Conservation (phyloP, 2,888 invertebrate genomes). For the Drosophila flavopinicola region DNA sequence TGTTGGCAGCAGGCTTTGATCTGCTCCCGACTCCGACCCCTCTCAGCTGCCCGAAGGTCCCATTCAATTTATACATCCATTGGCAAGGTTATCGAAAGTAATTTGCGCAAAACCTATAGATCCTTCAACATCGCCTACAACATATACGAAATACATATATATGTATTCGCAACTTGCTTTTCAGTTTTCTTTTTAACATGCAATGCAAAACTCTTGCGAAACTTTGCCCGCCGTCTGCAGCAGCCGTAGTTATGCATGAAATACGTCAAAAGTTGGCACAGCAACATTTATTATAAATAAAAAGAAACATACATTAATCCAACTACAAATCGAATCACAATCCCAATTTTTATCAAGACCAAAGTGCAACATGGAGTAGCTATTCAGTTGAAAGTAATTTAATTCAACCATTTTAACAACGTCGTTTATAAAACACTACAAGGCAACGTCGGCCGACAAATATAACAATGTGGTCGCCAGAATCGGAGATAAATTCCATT, state of each 20-base stretch:
- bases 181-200: constrained; percentile 10
- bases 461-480: constrained; percentile 88
- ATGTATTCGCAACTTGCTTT: constrained; percentile 32
- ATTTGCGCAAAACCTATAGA: constrained; percentile 26
- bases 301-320: constrained; percentile 23
- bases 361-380: constrained; percentile 38
- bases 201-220: constrained; percentile 31
- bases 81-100: constrained; percentile 29
- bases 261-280: constrained; percentile 53
- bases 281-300: constrained; percentile 66
- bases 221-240: constrained; percentile 30
- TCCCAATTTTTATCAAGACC: constrained; percentile 6
- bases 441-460: constrained; percentile 26
- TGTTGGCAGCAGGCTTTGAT: constrained; percentile 25
- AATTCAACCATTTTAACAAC: constrained; percentile 32
- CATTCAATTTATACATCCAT: background rate
- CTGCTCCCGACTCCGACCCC: background rate
- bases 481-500: constrained; percentile 92
- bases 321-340: constrained; percentile 10
- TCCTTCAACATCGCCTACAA: constrained; percentile 7
- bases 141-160: background rate
- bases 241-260: constrained; percentile 49
- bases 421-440: constrained; percentile 20
- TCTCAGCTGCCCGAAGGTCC: background rate
- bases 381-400: background rate